Conservation (phyloP, 1,140 invertebrate genomes). For the Drosophila lini region DNA sequence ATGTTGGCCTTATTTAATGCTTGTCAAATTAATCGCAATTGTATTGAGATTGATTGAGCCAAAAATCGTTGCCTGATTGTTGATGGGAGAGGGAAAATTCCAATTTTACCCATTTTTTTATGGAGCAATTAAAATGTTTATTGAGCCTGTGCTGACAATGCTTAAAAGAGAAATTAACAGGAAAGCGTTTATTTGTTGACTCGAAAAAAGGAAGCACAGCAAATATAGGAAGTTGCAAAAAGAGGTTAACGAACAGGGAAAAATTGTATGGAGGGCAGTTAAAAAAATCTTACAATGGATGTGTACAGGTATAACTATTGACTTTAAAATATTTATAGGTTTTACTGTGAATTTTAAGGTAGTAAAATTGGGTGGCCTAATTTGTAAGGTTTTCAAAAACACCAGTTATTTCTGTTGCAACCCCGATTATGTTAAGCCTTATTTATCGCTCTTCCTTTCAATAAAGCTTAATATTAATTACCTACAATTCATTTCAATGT, state of each 20-base stretch:
- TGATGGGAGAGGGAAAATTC: slow-evolving; percentile 4
- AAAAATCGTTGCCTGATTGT: slow-evolving; percentile 11
- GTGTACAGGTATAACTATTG: not conserved
- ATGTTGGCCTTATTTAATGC: slow-evolving; percentile 34
- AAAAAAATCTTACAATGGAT: not conserved
- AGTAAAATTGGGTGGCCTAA: too few relatives aligned
- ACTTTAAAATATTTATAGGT: not conserved
- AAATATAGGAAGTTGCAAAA: slow-evolving; percentile 15
- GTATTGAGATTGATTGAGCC: slow-evolving; percentile 66
- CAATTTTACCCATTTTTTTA: slow-evolving; percentile 23
- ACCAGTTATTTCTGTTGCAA: not conserved
- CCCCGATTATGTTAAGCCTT: too few relatives aligned
- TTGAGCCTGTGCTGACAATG: slow-evolving; percentile 42
- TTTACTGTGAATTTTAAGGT: not conserved
- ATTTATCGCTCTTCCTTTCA: not conserved
- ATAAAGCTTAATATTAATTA: not conserved
- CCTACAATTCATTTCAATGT: not conserved
- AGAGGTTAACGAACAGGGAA: not conserved
- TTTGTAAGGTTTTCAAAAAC: not conserved
- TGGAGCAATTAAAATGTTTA: slow-evolving; percentile 64
- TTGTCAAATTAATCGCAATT: slow-evolving; percentile 65
- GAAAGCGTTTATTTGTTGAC: slow-evolving; percentile 27
- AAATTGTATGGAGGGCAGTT: not conserved
- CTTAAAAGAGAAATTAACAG: slow-evolving; percentile 41
- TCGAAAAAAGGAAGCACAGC: not conserved